A percentile compares a stretch with the other conserved stretches of the same genome.
These are phyloP conservation scores for Perizoma flavofasciatum DNA, from an alignment of 2,888 invertebrate species.

Conservation along the genomic window DNA sequence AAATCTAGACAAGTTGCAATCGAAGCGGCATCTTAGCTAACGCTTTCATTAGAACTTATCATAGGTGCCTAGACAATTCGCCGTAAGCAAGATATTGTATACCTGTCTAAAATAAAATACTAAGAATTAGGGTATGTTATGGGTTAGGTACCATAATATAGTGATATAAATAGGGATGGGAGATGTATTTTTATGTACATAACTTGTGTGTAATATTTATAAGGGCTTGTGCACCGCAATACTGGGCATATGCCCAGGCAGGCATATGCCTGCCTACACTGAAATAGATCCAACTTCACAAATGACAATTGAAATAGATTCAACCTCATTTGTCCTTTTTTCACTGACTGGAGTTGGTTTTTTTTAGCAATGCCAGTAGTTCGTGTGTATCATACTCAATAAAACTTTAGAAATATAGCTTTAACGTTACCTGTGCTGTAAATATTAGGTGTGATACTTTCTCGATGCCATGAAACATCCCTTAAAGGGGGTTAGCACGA, in stretches of 20 bases:
- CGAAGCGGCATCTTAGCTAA: not conserved
- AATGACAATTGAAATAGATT: too few species aligned
- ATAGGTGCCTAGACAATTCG: slow-evolving; percentile 3
- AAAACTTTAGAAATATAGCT: slow-evolving; percentile 55
- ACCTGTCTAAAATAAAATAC: slow-evolving; percentile 28
- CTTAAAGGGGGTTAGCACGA: slow-evolving; percentile 21
- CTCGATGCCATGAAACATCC: slow-evolving; percentile 70
- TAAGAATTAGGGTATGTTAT: slow-evolving; percentile 23
- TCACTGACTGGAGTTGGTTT: too few species aligned
- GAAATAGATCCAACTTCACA: too few species aligned
- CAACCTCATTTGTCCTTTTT: too few species aligned
- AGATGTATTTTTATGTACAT: slow-evolving; percentile 37
- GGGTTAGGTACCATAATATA: slow-evolving; percentile 27
- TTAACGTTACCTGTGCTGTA: slow-evolving; percentile 71
- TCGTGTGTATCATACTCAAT: slow-evolving; percentile 19
- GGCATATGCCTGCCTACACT: not conserved
- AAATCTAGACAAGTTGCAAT: slow-evolving; percentile 13
- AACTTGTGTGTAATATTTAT: slow-evolving; percentile 30
- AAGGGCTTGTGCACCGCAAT: slow-evolving; percentile 10
- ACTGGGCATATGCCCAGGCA: not conserved
- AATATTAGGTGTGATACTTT: slow-evolving; percentile 70
- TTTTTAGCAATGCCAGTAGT: slow-evolving; percentile 3
- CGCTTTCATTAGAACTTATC: slow-evolving; percentile 1
- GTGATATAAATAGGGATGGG: slow-evolving; percentile 38
- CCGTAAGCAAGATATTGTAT: slow-evolving; percentile 14